These are phyloP conservation scores for Ammodytes marinus DNA, from an alignment of 2,113 vertebrate species.

Conservation along the genomic window DNA sequence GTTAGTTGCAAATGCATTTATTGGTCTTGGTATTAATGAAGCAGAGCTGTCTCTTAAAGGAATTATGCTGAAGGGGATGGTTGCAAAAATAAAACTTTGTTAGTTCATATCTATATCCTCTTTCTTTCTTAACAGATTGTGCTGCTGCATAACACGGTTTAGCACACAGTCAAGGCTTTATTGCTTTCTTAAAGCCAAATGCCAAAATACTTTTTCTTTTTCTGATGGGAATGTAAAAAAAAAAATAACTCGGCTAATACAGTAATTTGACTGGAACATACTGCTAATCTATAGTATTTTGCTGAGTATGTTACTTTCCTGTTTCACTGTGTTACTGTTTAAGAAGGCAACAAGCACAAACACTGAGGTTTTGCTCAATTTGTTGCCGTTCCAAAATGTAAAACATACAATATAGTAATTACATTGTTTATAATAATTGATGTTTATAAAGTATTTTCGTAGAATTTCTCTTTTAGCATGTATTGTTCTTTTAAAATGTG, in stretches of 20 bases:
- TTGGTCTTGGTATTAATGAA: slow-evolving; percentile 2
- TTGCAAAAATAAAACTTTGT: slow-evolving; percentile 13
- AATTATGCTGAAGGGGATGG: background rate
- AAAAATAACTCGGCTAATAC: background rate
- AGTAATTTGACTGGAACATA: too few relatives aligned
- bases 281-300: too few relatives aligned
- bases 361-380: too few relatives aligned
- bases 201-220: background rate
- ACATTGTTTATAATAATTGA: too few relatives aligned
- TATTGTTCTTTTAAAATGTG: background rate
- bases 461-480: background rate
- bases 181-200: background rate
- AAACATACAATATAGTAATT: too few relatives aligned
- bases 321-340: too few relatives aligned
- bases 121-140: background rate
- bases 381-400: too few relatives aligned
- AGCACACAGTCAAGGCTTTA: slow-evolving; percentile 20
- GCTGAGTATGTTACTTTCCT: too few relatives aligned
- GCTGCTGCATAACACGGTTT: slow-evolving; percentile 17
- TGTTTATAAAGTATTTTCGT: too few relatives aligned
- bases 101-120: background rate
- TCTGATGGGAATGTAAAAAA: background rate
- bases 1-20: too few relatives aligned
- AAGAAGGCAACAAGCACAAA: too few relatives aligned
- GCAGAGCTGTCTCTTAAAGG: slow-evolving; percentile 20